A percentile compares a stretch with the other conserved stretches of the same genome.
Conservation (phyloP, 2,888 invertebrate species). For the Disparrhopalites patrizii region DNA sequence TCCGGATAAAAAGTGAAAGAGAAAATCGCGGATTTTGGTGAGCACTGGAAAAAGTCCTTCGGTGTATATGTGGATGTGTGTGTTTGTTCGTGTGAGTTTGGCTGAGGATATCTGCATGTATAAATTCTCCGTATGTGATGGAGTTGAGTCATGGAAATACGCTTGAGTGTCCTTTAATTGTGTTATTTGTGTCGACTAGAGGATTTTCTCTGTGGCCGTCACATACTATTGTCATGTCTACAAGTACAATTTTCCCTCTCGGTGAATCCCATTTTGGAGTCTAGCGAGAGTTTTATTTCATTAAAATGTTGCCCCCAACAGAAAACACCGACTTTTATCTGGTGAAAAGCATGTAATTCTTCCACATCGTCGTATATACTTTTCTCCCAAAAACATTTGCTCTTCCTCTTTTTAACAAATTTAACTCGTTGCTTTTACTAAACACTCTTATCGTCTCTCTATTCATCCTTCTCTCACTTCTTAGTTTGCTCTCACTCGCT, state of each 20-base stretch:
- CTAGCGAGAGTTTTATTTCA: constrained; percentile 19
- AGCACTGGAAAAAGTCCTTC: too few relatives aligned
- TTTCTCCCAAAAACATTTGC: too few relatives aligned
- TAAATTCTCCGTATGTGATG: neutral
- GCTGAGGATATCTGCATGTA: too few relatives aligned
- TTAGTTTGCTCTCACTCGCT: too few relatives aligned
- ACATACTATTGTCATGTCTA: constrained; percentile 14
- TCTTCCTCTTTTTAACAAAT: too few relatives aligned
- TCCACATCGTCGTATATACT: too few relatives aligned
- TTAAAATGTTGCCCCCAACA: constrained; percentile 18
- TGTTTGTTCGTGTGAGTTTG: neutral
- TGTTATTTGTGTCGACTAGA: constrained; percentile 11
- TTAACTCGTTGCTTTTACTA: too few relatives aligned
- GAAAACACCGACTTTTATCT: neutral
- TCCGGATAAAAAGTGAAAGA: too few relatives aligned
- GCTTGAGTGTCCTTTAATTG: constrained; percentile 14
- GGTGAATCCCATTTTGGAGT: constrained; percentile 15
- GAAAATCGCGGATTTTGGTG: too few relatives aligned
- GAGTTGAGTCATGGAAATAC: constrained; percentile 10
- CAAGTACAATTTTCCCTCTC: constrained; percentile 12
- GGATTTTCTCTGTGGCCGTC: constrained; percentile 19
- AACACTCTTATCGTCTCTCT: too few relatives aligned
- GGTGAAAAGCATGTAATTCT: too few relatives aligned
- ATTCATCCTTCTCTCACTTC: too few relatives aligned
- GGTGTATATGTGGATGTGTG: neutral